Conservation (phyloP, 2,888 invertebrate species). For the Pseudanteris insignis region DNA sequence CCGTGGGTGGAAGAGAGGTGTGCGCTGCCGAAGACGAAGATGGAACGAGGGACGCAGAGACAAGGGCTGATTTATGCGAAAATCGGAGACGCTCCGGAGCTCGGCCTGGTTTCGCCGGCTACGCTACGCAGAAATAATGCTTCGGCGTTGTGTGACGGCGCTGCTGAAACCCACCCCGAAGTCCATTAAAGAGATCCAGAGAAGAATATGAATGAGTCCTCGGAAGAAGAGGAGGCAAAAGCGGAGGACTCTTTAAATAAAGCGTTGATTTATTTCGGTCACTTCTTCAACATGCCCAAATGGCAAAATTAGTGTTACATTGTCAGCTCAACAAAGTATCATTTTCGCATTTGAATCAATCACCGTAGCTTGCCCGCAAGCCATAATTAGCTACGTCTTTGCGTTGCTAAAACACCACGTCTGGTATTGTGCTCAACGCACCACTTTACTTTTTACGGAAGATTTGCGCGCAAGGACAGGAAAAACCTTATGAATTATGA, state of each 20-base stretch:
- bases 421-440: background rate
- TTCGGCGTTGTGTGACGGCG: constrained; percentile 48
- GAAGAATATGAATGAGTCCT: constrained; percentile 50
- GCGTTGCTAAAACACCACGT: constrained; percentile 11
- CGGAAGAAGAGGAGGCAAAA: constrained; percentile 24
- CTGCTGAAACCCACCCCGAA: constrained; percentile 54
- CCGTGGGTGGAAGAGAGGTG: constrained; percentile 56
- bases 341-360: constrained; percentile 37
- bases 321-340: constrained; percentile 30
- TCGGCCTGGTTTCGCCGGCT: constrained; percentile 50
- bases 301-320: constrained; percentile 38
- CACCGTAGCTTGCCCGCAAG: constrained; percentile 11
- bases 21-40: constrained; percentile 27
- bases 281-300: constrained; percentile 40
- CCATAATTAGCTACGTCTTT: constrained; percentile 22
- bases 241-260: constrained; percentile 48
- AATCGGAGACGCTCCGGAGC: constrained; percentile 57
- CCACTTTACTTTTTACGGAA: too few relatives aligned
- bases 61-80: constrained; percentile 62
- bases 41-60: constrained; percentile 46
- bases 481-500: too few relatives aligned
- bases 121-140: constrained; percentile 54
- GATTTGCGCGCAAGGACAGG: too few relatives aligned
- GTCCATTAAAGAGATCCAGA: constrained; percentile 49
- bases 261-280: constrained; percentile 49